Percentiles rank a stretch among this genome's conserved stretches.
phyloP scores from a whole-genome alignment of 2,888 invertebrate species.

The Leptinotarsa rubiginosa region DNA sequence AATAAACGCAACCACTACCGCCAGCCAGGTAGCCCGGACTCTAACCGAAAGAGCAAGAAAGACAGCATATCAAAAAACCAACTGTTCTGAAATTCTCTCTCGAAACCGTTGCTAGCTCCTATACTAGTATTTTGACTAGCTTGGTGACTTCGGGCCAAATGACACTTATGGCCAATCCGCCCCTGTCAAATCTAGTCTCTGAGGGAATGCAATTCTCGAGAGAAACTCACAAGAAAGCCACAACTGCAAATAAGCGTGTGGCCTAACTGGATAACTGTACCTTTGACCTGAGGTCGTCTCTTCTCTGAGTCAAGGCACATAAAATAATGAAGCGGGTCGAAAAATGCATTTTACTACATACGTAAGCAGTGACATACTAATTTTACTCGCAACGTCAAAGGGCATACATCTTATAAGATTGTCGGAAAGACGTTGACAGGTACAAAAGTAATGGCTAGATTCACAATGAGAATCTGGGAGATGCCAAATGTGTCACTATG shows the following conservation, averaged over 20 bases:
- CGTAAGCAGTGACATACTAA: conserved; percentile 39
- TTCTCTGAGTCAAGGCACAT: conserved; percentile 43
- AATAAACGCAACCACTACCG: too few species aligned
- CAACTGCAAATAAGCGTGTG: conserved; percentile 37
- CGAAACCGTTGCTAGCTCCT: too few species aligned
- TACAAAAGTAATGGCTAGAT: conserved; percentile 4
- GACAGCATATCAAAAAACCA: too few species aligned
- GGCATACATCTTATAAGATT: conserved; percentile 36
- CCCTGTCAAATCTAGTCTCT: conserved; percentile 16
- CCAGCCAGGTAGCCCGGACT: too few species aligned
- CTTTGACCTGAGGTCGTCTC: conserved; percentile 52
- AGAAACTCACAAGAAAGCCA: conserved; percentile 23
- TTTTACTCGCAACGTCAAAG: conserved; percentile 37
- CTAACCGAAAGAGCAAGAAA: too few species aligned
- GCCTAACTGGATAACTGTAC: conserved; percentile 52
- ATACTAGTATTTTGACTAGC: too few species aligned
- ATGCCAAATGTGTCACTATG: neutral
- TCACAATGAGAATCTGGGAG: neutral
- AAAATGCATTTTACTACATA: conserved; percentile 42
- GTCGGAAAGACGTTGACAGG: conserved; percentile 14
- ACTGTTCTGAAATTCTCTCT: too few species aligned
- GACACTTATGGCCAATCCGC: neutral
- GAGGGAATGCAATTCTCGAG: conserved; percentile 18
- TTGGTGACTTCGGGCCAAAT: neutral
- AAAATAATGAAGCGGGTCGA: conserved; percentile 51